Percentiles rank a stretch among this genome's conserved stretches.
These are phyloP conservation scores for Thinocorus orbignyianus DNA, from an alignment of 2,113 vertebrate genomes.

Conservation along the genomic window DNA sequence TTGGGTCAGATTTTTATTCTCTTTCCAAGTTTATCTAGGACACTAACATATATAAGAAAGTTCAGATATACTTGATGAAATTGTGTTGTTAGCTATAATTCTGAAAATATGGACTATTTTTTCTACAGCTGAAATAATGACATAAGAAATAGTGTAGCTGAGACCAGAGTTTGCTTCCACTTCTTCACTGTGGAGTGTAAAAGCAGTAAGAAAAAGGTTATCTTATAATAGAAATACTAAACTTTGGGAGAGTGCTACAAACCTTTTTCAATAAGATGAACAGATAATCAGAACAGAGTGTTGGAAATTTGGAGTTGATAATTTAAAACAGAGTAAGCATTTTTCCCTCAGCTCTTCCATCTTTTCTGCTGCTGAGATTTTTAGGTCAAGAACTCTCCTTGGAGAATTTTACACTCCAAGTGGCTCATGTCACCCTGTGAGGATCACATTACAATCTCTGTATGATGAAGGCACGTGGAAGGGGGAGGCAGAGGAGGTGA, in stretches of 20 bases:
- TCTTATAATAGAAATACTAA: neutral
- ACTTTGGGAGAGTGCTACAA: neutral
- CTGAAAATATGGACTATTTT: neutral
- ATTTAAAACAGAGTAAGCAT: slow-evolving; percentile 6
- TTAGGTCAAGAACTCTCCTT: neutral
- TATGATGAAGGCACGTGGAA: neutral
- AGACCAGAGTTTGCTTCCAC: neutral
- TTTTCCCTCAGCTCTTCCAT: neutral
- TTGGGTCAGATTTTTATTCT: neutral
- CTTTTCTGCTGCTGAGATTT: neutral
- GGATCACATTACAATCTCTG: neutral
- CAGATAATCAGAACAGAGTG: neutral
- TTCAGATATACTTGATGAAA: neutral
- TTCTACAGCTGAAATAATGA: neutral
- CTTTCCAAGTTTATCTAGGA: neutral
- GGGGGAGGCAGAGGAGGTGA: neutral
- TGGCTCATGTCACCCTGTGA: neutral
- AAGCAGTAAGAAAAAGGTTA: neutral
- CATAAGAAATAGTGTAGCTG: neutral
- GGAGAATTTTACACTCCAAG: slow-evolving; percentile 21
- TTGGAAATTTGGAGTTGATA: neutral
- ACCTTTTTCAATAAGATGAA: neutral
- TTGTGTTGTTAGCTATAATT: neutral
- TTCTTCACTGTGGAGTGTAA: neutral
- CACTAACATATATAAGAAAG: neutral